Percentiles rank a stretch among this genome's conserved stretches.
phyloP scores from a whole-genome alignment of 2,888 invertebrate genomes.

The Diaperis boleti region DNA sequence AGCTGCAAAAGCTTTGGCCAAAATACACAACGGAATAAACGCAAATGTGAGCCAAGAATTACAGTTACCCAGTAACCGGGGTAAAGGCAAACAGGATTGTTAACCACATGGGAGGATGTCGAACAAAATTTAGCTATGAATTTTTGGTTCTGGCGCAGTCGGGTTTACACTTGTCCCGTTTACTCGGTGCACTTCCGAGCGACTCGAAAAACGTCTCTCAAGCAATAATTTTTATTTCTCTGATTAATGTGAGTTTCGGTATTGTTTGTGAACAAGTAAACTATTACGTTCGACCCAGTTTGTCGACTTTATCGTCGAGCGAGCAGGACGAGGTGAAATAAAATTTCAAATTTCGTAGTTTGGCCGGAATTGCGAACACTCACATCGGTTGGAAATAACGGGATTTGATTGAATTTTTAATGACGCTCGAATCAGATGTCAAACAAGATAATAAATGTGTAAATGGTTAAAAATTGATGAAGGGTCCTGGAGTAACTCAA shows the following conservation, averaged over 20 bases:
- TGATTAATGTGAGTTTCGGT: slow-evolving; percentile 12
- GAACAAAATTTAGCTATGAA: not conserved
- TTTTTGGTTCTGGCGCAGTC: not conserved
- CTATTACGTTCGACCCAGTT: slow-evolving; percentile 15
- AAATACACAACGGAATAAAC: not conserved
- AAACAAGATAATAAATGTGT: slow-evolving; percentile 8
- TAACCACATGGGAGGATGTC: not conserved
- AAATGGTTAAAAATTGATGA: slow-evolving; percentile 11
- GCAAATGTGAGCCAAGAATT: not conserved
- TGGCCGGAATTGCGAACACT: not conserved
- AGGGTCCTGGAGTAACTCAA: slow-evolving; percentile 3
- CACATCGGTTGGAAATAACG: not conserved
- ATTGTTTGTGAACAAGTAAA: slow-evolving; percentile 16
- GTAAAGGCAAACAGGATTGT: not conserved
- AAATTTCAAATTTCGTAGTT: slow-evolving; percentile 19
- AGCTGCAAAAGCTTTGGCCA: not conserved
- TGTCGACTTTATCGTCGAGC: slow-evolving; percentile 14
- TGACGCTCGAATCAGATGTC: slow-evolving; percentile 10
- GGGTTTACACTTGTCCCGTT: not conserved
- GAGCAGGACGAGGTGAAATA: slow-evolving; percentile 9
- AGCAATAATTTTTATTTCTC: slow-evolving; percentile 16
- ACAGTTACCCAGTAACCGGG: not conserved
- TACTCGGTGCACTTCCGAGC: not conserved
- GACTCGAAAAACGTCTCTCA: not conserved
- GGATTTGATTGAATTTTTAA: slow-evolving; percentile 26